Conservation (phyloP, 2,888 invertebrate species). For the Plagodis dolabraria region DNA sequence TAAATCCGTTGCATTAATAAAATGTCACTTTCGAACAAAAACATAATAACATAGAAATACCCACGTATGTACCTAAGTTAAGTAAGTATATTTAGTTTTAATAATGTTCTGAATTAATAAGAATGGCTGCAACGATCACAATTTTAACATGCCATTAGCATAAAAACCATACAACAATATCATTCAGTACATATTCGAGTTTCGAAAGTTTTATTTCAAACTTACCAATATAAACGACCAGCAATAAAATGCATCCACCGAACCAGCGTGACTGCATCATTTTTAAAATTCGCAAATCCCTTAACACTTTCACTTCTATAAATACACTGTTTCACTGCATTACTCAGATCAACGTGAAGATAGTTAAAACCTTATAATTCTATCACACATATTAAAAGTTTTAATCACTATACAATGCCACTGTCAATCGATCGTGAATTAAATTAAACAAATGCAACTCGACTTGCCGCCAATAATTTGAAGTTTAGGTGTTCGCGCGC, state of each 20-base stretch:
- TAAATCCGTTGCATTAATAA: no score
- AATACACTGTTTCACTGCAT: conserved; percentile 57
- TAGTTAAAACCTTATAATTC: conserved; percentile 38
- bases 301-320: conserved; percentile 70
- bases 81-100: no score
- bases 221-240: conserved; percentile 69
- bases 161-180: no score
- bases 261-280: conserved; percentile 65
- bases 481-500: conserved; percentile 50
- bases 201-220: conserved; percentile 15
- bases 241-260: conserved; percentile 62
- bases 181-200: no score
- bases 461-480: conserved; percentile 49
- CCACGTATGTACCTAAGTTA: no score
- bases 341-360: conserved; percentile 37
- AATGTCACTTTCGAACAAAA: no score
- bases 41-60: no score
- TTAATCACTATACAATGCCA: conserved; percentile 14
- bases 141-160: no score
- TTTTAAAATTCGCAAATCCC: conserved; percentile 60
- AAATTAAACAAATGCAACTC: conserved; percentile 33
- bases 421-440: conserved; percentile 14
- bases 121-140: no score
- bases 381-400: conserved; percentile 38
- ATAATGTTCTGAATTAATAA: no score